Conservation (phyloP, 2,888 invertebrate species). For the Panopea generosa region DNA sequence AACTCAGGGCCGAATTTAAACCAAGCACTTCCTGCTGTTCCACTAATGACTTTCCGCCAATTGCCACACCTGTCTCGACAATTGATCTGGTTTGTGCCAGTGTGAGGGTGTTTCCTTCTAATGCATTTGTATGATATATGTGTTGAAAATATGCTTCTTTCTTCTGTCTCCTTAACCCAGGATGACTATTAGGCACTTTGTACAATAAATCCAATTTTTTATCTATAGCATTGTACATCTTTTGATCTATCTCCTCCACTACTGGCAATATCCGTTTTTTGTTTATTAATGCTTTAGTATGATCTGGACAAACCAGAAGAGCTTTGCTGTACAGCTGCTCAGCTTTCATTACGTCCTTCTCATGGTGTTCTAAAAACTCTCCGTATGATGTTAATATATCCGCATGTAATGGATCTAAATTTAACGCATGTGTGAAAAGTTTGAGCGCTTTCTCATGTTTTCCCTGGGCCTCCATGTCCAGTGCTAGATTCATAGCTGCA, state of each 20-base stretch:
- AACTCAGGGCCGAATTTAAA: slow-evolving; percentile 97
- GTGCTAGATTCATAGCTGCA: slow-evolving; percentile 93
- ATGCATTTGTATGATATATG: slow-evolving; percentile 98
- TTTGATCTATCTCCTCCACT: slow-evolving; percentile 94
- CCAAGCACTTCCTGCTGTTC: slow-evolving; percentile 98
- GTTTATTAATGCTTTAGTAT: slow-evolving; percentile 88
- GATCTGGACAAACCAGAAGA: slow-evolving; percentile 92
- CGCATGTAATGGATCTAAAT: slow-evolving; percentile 95
- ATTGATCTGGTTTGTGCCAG: slow-evolving; percentile 95
- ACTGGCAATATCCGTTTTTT: slow-evolving; percentile 94
- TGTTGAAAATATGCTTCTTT: slow-evolving; percentile 97
- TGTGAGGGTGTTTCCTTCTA: slow-evolving; percentile 99
- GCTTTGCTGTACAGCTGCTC: slow-evolving; percentile 95
- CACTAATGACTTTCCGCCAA: slow-evolving; percentile 95
- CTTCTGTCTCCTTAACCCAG: slow-evolving; percentile 94
- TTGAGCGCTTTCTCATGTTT: slow-evolving; percentile 92
- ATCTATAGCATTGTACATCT: slow-evolving; percentile 92
- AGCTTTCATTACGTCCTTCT: slow-evolving; percentile 94
- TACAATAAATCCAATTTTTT: slow-evolving; percentile 93
- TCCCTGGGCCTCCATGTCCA: slow-evolving; percentile 93
- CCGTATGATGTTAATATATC: slow-evolving; percentile 97
- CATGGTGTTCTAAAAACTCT: slow-evolving; percentile 94
- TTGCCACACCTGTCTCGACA: slow-evolving; percentile 92
- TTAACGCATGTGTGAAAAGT: slow-evolving; percentile 92
- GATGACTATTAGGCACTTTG: slow-evolving; percentile 92